Conservation (phyloP, 2,888 invertebrate genomes). For the Synanthedon myopaeformis region DNA sequence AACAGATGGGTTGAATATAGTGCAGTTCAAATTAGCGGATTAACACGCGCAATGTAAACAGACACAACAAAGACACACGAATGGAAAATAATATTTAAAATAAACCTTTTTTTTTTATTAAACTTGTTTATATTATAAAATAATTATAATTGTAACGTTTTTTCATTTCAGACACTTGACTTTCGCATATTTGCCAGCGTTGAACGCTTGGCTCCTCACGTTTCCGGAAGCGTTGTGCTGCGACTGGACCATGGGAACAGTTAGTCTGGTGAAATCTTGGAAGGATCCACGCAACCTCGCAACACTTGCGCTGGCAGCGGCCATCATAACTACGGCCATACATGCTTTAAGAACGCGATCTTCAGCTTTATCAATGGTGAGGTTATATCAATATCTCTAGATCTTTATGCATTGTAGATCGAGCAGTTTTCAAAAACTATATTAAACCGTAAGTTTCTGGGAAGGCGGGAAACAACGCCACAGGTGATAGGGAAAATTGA, state of each 20-base stretch:
- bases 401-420: too few species aligned
- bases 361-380: conserved; percentile 60
- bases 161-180: conserved; percentile 79
- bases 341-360: conserved; percentile 53
- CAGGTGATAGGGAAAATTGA: too few species aligned
- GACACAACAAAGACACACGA: too few species aligned
- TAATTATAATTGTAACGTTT: not conserved
- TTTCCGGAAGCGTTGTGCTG: conserved; percentile 93
- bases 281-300: conserved; percentile 84
- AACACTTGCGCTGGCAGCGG: conserved; percentile 77
- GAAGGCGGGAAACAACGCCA: too few species aligned
- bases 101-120: too few species aligned
- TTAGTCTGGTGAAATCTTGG: conserved; percentile 85
- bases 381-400: conserved; percentile 1
- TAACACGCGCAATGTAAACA: too few species aligned
- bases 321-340: conserved; percentile 70
- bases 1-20: too few species aligned
- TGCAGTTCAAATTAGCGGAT: too few species aligned
- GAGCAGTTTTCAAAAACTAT: too few species aligned
- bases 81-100: too few species aligned
- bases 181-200: conserved; percentile 90
- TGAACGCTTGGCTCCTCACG: conserved; percentile 91
- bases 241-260: conserved; percentile 99
- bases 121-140: conserved; percentile 5
- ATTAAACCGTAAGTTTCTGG: too few species aligned